Percentiles rank a stretch among this genome's conserved stretches.
These are phyloP conservation scores for Catocala nupta DNA, from an alignment of 2,888 invertebrate genomes.

Conservation along the genomic window DNA sequence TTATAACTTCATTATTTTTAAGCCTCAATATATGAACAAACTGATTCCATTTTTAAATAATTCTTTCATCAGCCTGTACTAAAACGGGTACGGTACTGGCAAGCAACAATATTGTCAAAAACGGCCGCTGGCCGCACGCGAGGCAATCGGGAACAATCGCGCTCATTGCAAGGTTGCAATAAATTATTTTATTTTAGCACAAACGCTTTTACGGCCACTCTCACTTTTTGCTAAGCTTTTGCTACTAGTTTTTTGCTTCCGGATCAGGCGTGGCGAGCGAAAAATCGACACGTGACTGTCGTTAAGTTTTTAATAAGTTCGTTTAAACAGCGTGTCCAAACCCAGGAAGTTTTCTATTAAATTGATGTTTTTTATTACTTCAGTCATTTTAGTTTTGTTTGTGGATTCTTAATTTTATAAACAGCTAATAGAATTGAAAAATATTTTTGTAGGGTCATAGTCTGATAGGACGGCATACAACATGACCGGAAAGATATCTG, in stretches of 20 bases:
- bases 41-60: background rate
- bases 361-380: conserved; percentile 13
- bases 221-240: conserved; percentile 80
- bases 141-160: conserved; percentile 37
- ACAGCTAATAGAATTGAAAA: no score
- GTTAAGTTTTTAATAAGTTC: conserved; percentile 58
- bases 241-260: conserved; percentile 75
- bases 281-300: conserved; percentile 78
- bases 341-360: conserved; percentile 9
- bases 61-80: conserved; percentile 43
- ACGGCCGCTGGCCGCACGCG: conserved; percentile 42
- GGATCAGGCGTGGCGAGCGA: conserved; percentile 54
- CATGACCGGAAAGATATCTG: no score
- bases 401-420: background rate
- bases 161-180: conserved; percentile 63
- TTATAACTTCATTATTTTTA: no score
- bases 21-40: no score
- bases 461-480: no score
- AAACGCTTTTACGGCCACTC: conserved; percentile 71
- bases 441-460: no score
- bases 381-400: background rate
- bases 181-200: conserved; percentile 74
- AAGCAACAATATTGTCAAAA: conserved; percentile 57
- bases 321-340: conserved; percentile 29
- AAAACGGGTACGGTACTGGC: conserved; percentile 57